Evolutionary conservation across 2,888 invertebrate species (phyloP).

Genomic region (Orthosia gothica): DNA sequence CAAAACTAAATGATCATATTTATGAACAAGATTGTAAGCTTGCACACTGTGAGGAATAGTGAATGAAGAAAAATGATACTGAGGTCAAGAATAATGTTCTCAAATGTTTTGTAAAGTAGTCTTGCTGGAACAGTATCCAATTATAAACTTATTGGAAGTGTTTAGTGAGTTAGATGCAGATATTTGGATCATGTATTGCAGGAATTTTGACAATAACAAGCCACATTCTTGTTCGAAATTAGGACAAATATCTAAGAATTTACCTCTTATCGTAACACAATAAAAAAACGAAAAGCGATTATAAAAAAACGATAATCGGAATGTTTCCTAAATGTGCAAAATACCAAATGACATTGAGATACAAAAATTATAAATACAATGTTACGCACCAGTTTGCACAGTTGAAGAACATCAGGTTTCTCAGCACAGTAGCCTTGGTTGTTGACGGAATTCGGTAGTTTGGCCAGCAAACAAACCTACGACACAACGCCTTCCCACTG

Average conservation of each 20-base stretch:
- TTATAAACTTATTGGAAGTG: constrained; percentile 44
- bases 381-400: constrained; percentile 69
- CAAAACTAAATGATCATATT: background rate
- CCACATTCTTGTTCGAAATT: background rate
- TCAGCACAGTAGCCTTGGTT: constrained; percentile 77
- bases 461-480: constrained; percentile 46
- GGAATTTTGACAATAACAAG: background rate
- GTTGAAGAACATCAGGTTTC: constrained; percentile 66
- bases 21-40: background rate
- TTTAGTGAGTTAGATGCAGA: background rate
- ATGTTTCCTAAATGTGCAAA: constrained; percentile 13
- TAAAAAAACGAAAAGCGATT: constrained; percentile 9
- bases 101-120: background rate
- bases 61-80: constrained; percentile 25
- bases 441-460: constrained; percentile 72
- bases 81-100: constrained; percentile 22
- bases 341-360: constrained; percentile 32
- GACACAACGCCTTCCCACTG: constrained; percentile 37
- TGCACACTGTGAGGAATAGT: background rate
- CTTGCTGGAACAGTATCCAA: constrained; percentile 31
- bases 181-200: background rate
- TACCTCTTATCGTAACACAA: background rate
- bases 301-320: background rate
- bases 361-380: constrained; percentile 44
- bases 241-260: background rate